phyloP scores from a whole-genome alignment of 2,888 invertebrate genomes.

The Habroteleia sp. region DNA sequence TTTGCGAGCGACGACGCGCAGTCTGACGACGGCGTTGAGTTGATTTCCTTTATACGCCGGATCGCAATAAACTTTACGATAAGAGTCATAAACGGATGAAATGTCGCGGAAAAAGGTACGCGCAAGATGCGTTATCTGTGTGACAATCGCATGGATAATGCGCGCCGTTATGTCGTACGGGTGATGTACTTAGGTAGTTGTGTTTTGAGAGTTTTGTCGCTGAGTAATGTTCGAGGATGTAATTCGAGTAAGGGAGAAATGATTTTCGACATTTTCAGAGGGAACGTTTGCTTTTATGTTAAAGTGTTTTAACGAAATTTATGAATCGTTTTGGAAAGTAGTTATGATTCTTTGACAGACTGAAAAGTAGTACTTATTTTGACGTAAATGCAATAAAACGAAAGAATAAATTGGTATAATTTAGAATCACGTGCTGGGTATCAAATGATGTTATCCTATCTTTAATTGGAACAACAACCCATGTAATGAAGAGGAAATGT shows the following conservation, averaged over 20 bases:
- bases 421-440: too few relatives aligned
- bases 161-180: conserved; percentile 26
- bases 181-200: conserved; percentile 29
- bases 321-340: conserved; percentile 4
- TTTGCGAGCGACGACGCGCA: conserved; percentile 26
- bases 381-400: too few relatives aligned
- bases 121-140: conserved; percentile 43
- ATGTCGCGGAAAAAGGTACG: conserved; percentile 46
- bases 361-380: not conserved
- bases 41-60: conserved; percentile 50
- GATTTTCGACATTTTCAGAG: not conserved
- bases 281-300: conserved; percentile 16
- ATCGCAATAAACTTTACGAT: conserved; percentile 52
- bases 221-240: conserved; percentile 21
- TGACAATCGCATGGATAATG: conserved; percentile 48
- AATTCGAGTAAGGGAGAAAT: not conserved
- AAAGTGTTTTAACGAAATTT: conserved; percentile 8
- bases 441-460: too few relatives aligned
- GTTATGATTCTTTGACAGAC: conserved; percentile 13
- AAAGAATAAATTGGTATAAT: too few relatives aligned
- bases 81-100: conserved; percentile 53
- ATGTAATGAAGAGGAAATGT: too few relatives aligned
- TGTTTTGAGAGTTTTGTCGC: conserved; percentile 32
- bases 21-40: conserved; percentile 40
- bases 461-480: too few relatives aligned